These are phyloP conservation scores for Cynocephalus volans DNA, from an alignment of 2,113 vertebrate species.

Conservation along the genomic window DNA sequence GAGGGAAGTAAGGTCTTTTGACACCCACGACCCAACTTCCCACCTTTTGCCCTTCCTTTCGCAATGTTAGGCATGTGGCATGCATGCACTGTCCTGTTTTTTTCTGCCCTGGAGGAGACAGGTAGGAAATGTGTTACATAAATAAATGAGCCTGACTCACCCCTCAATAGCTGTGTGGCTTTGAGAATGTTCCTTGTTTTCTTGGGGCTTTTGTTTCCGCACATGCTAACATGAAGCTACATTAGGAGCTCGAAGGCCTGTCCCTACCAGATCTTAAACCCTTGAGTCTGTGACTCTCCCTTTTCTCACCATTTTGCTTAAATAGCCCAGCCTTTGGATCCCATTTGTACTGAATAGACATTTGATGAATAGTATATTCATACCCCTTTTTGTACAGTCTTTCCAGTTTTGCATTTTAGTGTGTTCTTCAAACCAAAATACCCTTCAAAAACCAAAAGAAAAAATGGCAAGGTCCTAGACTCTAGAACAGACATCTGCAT, in stretches of 20 bases:
- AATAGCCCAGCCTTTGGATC: not conserved
- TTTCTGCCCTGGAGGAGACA: not conserved
- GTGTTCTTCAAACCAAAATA: conserved; percentile 39
- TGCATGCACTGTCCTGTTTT: rapidly evolving
- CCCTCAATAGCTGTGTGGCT: not conserved
- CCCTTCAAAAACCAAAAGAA: conserved; percentile 33
- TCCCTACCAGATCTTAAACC: not conserved
- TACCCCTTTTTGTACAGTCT: not conserved
- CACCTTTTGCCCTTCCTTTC: not conserved
- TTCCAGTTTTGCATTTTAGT: conserved; percentile 45
- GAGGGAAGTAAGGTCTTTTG: not conserved
- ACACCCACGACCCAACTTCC: rapidly evolving
- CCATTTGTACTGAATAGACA: not conserved
- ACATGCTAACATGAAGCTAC: not conserved
- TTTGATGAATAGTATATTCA: not conserved
- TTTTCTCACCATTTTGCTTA: not conserved
- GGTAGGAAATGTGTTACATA: not conserved
- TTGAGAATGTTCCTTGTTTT: not conserved
- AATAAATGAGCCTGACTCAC: not conserved
- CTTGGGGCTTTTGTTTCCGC: not conserved
- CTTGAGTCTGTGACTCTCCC: not conserved
- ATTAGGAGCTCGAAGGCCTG: not conserved
- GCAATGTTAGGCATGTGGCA: too few species aligned
- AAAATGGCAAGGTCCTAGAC: not conserved
- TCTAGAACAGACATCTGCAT: not conserved